phyloP scores from a whole-genome alignment of 2,797 vertebrate species.

The Rhinella marina region DNA sequence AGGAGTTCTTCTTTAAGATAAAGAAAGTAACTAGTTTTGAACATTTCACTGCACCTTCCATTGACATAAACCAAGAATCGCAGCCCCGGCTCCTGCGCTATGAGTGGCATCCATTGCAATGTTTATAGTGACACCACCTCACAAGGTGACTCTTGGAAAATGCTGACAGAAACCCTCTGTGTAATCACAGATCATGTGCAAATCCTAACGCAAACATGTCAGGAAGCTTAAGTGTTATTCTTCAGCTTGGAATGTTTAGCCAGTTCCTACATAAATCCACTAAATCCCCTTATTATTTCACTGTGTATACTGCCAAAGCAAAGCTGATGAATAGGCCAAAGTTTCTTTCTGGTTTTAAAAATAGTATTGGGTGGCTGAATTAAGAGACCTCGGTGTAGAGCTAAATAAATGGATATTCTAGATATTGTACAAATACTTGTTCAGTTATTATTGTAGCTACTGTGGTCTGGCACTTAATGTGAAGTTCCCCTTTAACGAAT shows the following conservation, averaged over 20 bases:
- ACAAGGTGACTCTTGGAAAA: constrained; percentile 57
- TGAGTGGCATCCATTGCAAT: constrained; percentile 6
- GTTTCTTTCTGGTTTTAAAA: constrained; percentile 41
- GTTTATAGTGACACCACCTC: constrained; percentile 28
- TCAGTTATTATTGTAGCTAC: background rate
- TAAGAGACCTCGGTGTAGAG: background rate
- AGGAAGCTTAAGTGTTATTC: constrained; percentile 56
- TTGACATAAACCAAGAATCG: background rate
- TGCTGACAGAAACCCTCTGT: constrained; percentile 50
- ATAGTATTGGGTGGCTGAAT: constrained; percentile 19
- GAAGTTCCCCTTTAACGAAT: background rate
- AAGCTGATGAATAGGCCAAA: constrained; percentile 30
- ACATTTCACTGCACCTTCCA: background rate
- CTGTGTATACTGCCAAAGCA: constrained; percentile 48
- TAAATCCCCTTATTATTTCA: constrained; percentile 60
- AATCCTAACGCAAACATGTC: constrained; percentile 59
- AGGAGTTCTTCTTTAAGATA: too few species aligned
- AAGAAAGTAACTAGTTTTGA: too few species aligned
- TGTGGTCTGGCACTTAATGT: background rate
- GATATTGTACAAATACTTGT: background rate
- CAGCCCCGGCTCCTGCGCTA: background rate
- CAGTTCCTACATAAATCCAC: constrained; percentile 44
- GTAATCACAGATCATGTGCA: constrained; percentile 57
- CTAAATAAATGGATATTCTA: background rate
- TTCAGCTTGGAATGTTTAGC: constrained; percentile 54